Evolutionary conservation across 1,140 invertebrate species (phyloP), one percentile per base, ranked within the genome.

Genomic region (Trypoxylus dichotomus): DNA sequence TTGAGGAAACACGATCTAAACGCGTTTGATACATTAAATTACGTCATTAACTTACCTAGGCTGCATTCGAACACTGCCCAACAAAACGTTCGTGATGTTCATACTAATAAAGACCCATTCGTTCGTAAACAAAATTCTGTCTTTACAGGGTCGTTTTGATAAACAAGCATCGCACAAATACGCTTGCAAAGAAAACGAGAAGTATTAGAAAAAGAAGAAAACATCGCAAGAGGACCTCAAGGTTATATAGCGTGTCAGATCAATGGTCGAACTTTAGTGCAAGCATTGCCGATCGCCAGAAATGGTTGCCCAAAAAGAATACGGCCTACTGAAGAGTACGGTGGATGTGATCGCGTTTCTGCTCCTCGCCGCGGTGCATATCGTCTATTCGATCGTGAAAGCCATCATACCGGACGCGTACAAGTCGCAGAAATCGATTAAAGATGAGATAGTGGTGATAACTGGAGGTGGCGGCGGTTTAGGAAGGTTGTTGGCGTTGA

Each of bases 401-500:
- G 41, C 71, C 10, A 81, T 87, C n/a, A 82, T 89, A 24, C 89
- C 89, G 79, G 79, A 82, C 37, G 84, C 80, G 13, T 90, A 89
- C 60, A 76, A 76, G n/a, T 85, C 86, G 11, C 86, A 89, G 82
- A 91, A 91, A 82, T 88, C 90, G 77, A 82, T 97, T 24, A 88
- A 88, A 58, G 92, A 91, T 19, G 92, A 96, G 83, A 87, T 96
- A 25, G 93, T 94, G 0, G 86, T 98, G 21, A 91, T 98, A 54
- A 98, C 97, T 1, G 96, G 97, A 11, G 95, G 93, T 29, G 96
- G 95, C 32, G 93, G 94, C 78, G 97, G 97, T 43, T 89, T 99
- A 29, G 97, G 97, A 8, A 90, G 94, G 75, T 86, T 96, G n/a
- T 88, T 98, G 78, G 93, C 95, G 3, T 85, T 92, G 37, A 90